Conservation (phyloP, 2,888 invertebrate genomes). For the Drosophila conformis region DNA sequence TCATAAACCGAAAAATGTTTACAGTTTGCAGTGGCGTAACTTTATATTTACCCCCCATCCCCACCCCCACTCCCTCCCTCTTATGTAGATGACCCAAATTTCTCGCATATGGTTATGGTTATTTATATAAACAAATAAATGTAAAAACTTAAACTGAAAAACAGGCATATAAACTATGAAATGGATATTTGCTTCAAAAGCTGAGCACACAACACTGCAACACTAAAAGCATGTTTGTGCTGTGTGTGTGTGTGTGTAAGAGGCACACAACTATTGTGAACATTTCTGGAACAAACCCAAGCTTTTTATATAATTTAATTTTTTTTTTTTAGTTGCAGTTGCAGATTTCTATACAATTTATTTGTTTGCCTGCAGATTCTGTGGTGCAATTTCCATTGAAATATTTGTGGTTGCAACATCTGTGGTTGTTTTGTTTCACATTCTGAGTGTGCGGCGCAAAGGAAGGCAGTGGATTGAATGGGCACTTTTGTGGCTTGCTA, state of each 20-base stretch:
- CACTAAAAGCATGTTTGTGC: background rate
- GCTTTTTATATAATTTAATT: background rate
- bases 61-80: background rate
- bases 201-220: conserved; percentile 20
- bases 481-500: conserved; percentile 7
- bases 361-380: conserved; percentile 45
- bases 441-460: background rate
- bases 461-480: background rate
- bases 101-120: conserved; percentile 54
- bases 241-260: conserved; percentile 1
- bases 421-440: conserved; percentile 27
- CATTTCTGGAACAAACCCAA: conserved; percentile 29
- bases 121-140: conserved; percentile 58
- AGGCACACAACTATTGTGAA: conserved; percentile 22
- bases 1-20: conserved; percentile 67
- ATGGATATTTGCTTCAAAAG: conserved; percentile 40
- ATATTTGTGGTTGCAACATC: conserved; percentile 45
- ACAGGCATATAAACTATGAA: conserved; percentile 60
- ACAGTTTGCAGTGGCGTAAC: conserved; percentile 63
- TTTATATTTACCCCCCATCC: conserved; percentile 33
- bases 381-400: conserved; percentile 43
- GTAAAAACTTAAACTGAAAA: conserved; percentile 52
- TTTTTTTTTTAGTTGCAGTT: conserved; percentile 30
- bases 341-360: conserved; percentile 45
- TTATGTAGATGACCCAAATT: conserved; percentile 45